Evolutionary conservation across 2,888 invertebrate genomes (phyloP), one percentile per base, ranked within the genome.

Genomic region (Protodeltote pygarga): DNA sequence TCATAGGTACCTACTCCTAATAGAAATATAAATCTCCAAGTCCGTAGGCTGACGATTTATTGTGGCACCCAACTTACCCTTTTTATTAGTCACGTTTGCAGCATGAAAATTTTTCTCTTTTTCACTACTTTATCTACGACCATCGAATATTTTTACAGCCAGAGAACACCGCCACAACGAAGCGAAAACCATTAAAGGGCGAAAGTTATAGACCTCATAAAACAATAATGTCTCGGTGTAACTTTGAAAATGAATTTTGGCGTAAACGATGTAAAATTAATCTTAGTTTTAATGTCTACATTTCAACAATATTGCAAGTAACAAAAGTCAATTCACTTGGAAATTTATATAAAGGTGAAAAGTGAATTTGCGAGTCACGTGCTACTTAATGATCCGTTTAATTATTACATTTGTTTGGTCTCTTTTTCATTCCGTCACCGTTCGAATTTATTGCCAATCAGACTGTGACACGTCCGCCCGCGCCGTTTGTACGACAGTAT

Each of bases 51-150:
- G 66, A 70, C 76, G 77, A 87, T 87, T 86, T 87, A 88, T 86
- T 72, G 79, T 79, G 75, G 75, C 66, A 73, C 74, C 78, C 73
- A 61, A 74, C 77, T 78, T 79, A 77, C 81, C 83, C 80, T 81
- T 85, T 85, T 85, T 86, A 86, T 83, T 82, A 85, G 84, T 86
- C 86, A 86, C 85, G 86, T 85, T 78, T 81, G 73, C 71, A 76
- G 80, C 81, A 82, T 82, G 79, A 81, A 72, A 71, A 64, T 78
- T 76, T 77, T 71, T 71, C 71, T 63, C 62, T 69, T 65, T n/a
- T 63, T 71, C 63, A 71, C 66, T 70, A 60, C 67, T 75, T 75
- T 77, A 74, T 77, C 68, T 62, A 63, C 60, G 59, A 59, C 55
- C 63, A 68, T 53, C 58, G 61, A 71, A 71, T 72, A 72, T 70